Conservation (phyloP, 2,888 invertebrate genomes). For the Augochlorella aurata region DNA sequence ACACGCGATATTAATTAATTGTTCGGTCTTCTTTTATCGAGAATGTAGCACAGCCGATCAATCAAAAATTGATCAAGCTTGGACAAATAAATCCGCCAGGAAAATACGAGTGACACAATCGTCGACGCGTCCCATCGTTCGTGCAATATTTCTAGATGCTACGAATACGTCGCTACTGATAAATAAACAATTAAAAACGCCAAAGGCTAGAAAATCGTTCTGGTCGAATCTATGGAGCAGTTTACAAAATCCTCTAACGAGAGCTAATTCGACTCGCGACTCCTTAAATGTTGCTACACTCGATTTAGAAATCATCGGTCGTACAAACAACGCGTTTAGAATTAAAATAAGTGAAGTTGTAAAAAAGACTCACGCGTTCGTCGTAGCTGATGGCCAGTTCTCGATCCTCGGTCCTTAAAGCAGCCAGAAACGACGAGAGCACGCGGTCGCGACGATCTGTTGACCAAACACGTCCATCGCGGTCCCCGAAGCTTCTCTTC, state of each 20-base stretch:
- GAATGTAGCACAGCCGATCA: too few relatives aligned
- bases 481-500: constrained; percentile 61
- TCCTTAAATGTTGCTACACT: neutral
- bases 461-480: constrained; percentile 28
- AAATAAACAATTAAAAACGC: neutral
- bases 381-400: constrained; percentile 16
- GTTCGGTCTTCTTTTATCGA: too few relatives aligned
- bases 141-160: neutral
- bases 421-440: neutral
- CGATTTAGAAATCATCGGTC: neutral
- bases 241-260: neutral
- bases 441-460: constrained; percentile 25
- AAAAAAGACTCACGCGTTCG: constrained; percentile 39
- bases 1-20: too few relatives aligned
- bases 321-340: neutral
- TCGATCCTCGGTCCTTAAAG: constrained; percentile 30
- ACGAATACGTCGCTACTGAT: neutral
- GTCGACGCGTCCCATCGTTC: neutral
- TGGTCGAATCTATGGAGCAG: neutral
- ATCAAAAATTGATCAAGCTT: too few relatives aligned
- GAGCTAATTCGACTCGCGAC: neutral
- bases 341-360: neutral
- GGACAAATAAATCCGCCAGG: neutral
- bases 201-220: too few relatives aligned
- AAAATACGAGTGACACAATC: neutral